Conservation (phyloP, 2,888 invertebrate species). For the Pristionchus arcanus region DNA sequence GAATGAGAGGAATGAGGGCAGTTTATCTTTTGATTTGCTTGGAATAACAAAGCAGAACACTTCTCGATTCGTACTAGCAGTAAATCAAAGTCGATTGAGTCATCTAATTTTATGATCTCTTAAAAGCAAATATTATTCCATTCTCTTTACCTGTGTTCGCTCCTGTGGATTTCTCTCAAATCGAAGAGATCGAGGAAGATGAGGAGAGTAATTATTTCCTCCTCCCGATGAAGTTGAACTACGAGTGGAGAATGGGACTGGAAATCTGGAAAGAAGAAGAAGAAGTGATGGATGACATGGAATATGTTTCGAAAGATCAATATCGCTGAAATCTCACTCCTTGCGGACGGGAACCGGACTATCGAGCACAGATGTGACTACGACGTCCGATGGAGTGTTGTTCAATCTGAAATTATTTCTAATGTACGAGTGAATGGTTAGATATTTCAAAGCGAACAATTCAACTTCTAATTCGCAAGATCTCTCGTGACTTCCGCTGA, state of each 20-base stretch:
- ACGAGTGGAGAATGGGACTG: neutral
- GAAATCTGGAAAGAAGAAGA: neutral
- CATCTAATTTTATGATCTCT: neutral
- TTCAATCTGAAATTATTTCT: neutral
- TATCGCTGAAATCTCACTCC: neutral
- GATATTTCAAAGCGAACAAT: too few species aligned
- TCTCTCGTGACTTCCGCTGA: too few species aligned
- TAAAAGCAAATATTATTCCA: neutral
- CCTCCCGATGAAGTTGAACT: constrained; percentile 36
- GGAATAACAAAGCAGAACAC: neutral
- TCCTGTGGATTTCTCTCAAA: constrained; percentile 16
- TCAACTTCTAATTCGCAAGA: too few species aligned
- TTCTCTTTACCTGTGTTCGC: constrained; percentile 48
- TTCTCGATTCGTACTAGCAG: neutral
- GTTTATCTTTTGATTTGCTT: neutral
- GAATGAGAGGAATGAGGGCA: neutral
- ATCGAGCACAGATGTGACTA: constrained; percentile 44
- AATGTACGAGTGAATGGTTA: too few species aligned
- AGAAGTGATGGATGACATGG: neutral
- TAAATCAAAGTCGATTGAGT: neutral
- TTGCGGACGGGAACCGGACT: constrained; percentile 36
- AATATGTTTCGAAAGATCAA: neutral
- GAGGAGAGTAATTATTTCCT: constrained; percentile 48
- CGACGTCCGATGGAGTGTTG: constrained; percentile 18
- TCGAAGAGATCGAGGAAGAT: constrained; percentile 49